Conservation (phyloP, 2,113 vertebrate species). For the Megaptera novaeangliae region DNA sequence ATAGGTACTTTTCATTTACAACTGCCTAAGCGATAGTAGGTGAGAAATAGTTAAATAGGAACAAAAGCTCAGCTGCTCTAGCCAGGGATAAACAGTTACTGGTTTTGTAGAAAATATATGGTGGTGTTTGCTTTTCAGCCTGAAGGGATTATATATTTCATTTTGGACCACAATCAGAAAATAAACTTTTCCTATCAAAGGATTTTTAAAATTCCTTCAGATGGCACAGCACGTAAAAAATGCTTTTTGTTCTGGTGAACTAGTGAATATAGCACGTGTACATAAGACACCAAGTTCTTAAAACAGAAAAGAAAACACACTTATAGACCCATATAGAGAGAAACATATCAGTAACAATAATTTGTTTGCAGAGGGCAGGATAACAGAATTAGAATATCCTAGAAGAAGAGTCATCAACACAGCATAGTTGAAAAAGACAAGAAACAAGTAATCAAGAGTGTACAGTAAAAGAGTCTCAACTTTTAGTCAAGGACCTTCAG, state of each 20-base stretch:
- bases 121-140: background rate
- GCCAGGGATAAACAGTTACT: background rate
- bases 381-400: background rate
- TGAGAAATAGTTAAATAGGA: background rate
- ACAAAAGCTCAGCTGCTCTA: background rate
- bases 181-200: background rate
- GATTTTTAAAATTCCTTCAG: background rate
- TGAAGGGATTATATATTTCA: conserved; percentile 12
- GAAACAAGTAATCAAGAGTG: background rate
- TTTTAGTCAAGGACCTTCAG: background rate
- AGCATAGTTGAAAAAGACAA: background rate
- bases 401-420: background rate
- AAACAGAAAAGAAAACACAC: background rate
- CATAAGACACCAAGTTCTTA: background rate
- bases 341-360: background rate
- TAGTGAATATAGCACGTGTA: background rate
- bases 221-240: background rate
- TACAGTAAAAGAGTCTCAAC: background rate
- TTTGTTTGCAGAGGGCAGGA: background rate
- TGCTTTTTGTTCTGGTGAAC: background rate
- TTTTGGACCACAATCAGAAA: background rate
- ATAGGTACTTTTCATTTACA: background rate
- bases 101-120: background rate
- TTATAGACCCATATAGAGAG: background rate
- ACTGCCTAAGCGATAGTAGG: background rate